These are phyloP conservation scores for Drymodes brunneopygia DNA, from an alignment of 2,113 vertebrate genomes.

Conservation along the genomic window DNA sequence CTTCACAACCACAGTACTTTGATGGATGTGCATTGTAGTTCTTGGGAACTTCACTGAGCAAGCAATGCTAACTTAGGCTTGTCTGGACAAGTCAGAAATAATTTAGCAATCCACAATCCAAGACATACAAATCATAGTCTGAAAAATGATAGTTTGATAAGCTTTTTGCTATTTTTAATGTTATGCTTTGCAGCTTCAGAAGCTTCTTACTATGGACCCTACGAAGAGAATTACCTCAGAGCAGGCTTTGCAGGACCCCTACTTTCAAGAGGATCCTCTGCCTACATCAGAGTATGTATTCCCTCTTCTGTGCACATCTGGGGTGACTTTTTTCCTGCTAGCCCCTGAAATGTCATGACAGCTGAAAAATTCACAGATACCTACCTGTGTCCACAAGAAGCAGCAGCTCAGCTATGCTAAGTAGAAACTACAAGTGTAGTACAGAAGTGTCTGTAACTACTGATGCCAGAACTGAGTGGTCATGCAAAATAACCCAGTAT, in stretches of 20 bases:
- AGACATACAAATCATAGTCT: not conserved
- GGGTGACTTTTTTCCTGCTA: not conserved
- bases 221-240: constrained; percentile 98
- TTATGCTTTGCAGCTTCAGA: constrained; percentile 85
- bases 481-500: not conserved
- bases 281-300: constrained; percentile 90
- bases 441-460: not conserved
- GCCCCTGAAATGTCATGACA: not conserved
- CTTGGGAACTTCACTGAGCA: not conserved
- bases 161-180: constrained; percentile 1
- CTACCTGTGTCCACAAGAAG: not conserved
- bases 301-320: not conserved
- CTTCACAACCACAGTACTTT: not conserved
- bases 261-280: constrained; percentile 95
- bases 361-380: not conserved
- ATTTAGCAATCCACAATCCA: not conserved
- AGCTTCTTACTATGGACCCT: constrained; percentile 97
- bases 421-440: not conserved
- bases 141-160: constrained; percentile 17
- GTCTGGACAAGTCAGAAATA: not conserved
- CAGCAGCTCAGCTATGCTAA: not conserved
- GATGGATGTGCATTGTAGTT: not conserved
- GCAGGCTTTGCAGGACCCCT: constrained; percentile 93
- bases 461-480: not conserved
- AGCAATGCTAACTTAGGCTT: not conserved